Evolutionary conservation across 2,113 vertebrate species (phyloP).

Genomic region (Salvator merianae): DNA sequence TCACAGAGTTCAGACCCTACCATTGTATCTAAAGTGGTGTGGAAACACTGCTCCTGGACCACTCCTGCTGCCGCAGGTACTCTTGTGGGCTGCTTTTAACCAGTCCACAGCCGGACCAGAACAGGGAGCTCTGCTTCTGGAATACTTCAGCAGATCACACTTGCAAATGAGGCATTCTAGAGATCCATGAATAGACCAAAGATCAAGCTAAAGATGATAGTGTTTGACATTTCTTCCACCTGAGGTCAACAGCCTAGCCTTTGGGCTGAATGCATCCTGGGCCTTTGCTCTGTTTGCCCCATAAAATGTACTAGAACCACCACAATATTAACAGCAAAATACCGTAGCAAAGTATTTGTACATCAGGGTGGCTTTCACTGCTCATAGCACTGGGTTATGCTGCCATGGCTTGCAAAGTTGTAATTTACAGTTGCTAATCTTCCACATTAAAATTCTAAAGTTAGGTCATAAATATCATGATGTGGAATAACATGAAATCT

Average conservation of each 20-base stretch:
- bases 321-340: background rate
- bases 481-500: background rate
- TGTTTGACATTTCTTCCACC: background rate
- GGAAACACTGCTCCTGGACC: no score
- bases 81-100: no score
- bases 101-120: no score
- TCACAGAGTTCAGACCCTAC: no score
- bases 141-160: no score
- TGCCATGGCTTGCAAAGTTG: accelerated
- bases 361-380: background rate
- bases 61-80: no score
- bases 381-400: constrained; percentile 5
- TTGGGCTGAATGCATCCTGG: background rate
- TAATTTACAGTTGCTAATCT: background rate
- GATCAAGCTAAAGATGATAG: no score
- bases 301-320: background rate
- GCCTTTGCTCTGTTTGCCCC: background rate
- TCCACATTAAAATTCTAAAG: background rate
- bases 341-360: background rate
- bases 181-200: no score
- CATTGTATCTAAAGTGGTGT: no score
- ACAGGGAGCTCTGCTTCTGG: no score
- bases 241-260: background rate
- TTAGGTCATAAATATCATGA: background rate
- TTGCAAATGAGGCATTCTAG: no score